Base-by-base conservation (phyloP, 2,888 invertebrate genomes). In the Ornithoptera alexandrae region DNA sequence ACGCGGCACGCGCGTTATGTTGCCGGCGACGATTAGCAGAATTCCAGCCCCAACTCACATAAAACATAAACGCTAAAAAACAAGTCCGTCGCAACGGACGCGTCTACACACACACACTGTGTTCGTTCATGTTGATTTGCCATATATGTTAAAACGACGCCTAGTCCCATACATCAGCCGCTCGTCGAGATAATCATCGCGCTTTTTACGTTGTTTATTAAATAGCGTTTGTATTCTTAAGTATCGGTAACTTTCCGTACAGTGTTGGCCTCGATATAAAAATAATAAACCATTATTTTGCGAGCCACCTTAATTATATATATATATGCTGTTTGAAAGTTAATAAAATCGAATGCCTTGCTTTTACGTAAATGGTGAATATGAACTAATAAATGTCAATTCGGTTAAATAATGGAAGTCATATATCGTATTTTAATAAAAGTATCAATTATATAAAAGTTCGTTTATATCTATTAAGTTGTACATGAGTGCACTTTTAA, bases 1-100 rank as follows among this genome's bases (percentile, higher is more conserved):
- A 81, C 77, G 77, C 72, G 86, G 87, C 84, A 88, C 85, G 87
- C 84, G 86, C 80, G 82, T 85, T 88, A 92, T 92, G 90, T 83
- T 85, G 83, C 89, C 83, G 78, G 77, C 85, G 82, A 84, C 91
- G 88, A 92, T 92, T 91, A 92, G 88, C 86, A 83, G 88, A 88
- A 92, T 92, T 90, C 90, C 88, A 81, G 77, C 80, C 80, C 84
- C 82, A 18, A 86, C 87, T 67, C 46, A 36, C 87, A 87, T 87
- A 89, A 86, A 87, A 89, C 85, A 88, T 86, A 85, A 87, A 88
- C 83, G 80, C 79, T 83, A 86, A 91, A 90, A 92, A 91, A 87
- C 86, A 84, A 84, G 88, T 84, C 82, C 82, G 81, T 87, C 84
- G 86, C 86, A 83, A 86, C 84, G 87, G 79, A 82, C 80, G 78